Base-by-base conservation (phyloP, 2,888 invertebrate species). In the Antheraea assamensis region DNA sequence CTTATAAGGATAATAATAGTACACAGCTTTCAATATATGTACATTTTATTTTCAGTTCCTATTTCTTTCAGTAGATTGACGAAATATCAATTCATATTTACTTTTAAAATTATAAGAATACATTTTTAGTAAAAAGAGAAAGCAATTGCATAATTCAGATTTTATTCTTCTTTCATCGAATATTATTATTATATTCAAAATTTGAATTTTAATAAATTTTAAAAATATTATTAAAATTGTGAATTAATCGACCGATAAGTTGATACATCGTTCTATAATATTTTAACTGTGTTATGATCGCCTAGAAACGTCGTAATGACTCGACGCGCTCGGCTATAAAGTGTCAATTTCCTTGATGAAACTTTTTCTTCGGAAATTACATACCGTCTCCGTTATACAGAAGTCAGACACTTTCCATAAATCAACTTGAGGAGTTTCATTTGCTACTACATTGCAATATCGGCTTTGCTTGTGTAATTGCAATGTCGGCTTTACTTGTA, bases 331-430 rank as follows among this genome's bases (percentile, higher is more conserved):
- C 78, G 78, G 78, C 76, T 81, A 80, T 79, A 79, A 83, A 84
- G 81, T 83, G 83, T 82, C 84, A 85, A 86, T 85, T 82, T 83
- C 78, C 81, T 78, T 77, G 80, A 83, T 81, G 81, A 81, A 79
- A 77, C 75, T 76, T 78, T 78, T 77, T 75, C 76, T 76, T 78
- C 76, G 79, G 78, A 78, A 79, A 81, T 80, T 78, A 77, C 76
- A 71, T 58, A 71, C 76, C 74, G 71, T 55, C 71, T 75, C 74
- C 24, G 58, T 49, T 19, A 52, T 49, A 52, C 31, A 35, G 24
- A 52, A 61, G 49, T 73, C 64, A 70, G 58, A 68, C 73, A 58
- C 58, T 35, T 64, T 68, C 35, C 68, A 68, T 68, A 68, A 68
- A 35, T 68, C 68, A 68, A 68, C 68, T 24, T 31, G 31, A 31